phyloP scores from a whole-genome alignment of 2,797 vertebrate genomes.

The Rhabdomys pumilio region DNA sequence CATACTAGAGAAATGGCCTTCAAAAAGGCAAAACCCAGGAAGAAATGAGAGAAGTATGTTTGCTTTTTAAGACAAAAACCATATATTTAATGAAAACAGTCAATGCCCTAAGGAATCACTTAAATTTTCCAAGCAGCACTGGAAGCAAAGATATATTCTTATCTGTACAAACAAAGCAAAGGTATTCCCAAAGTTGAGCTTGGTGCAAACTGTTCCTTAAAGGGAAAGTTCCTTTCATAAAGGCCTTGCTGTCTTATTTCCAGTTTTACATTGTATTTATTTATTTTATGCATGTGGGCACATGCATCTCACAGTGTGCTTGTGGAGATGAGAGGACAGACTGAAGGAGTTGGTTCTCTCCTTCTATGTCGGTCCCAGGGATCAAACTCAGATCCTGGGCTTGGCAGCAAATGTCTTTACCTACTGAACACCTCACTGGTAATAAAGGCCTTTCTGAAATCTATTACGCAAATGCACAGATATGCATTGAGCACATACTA shows the following conservation, averaged over 20 bases:
- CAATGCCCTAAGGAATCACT: not conserved
- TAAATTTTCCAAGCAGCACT: not conserved
- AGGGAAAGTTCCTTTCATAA: not conserved
- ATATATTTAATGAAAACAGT: not conserved
- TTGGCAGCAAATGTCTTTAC: not conserved
- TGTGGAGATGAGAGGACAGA: not conserved
- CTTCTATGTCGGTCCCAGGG: too few relatives aligned
- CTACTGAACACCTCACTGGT: not conserved
- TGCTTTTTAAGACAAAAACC: conserved; percentile 33
- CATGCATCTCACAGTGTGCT: not conserved
- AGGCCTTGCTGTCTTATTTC: not conserved
- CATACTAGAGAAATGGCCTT: not conserved
- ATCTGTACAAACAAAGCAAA: conserved; percentile 26
- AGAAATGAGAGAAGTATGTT: not conserved
- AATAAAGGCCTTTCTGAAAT: not conserved
- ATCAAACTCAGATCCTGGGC: not conserved
- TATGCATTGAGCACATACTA: conserved; percentile 25
- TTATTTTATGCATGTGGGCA: not conserved
- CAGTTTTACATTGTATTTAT: not conserved
- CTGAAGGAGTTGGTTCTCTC: not conserved
- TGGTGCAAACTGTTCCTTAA: not conserved
- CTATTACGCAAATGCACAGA: not conserved
- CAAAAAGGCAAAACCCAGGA: conserved; percentile 2
- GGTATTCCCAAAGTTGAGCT: not conserved
- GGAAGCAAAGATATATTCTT: not conserved